Percentiles rank a stretch among this genome's conserved stretches.
phyloP scores from a whole-genome alignment of 2,888 invertebrate genomes.

The Apodemia duryi region DNA sequence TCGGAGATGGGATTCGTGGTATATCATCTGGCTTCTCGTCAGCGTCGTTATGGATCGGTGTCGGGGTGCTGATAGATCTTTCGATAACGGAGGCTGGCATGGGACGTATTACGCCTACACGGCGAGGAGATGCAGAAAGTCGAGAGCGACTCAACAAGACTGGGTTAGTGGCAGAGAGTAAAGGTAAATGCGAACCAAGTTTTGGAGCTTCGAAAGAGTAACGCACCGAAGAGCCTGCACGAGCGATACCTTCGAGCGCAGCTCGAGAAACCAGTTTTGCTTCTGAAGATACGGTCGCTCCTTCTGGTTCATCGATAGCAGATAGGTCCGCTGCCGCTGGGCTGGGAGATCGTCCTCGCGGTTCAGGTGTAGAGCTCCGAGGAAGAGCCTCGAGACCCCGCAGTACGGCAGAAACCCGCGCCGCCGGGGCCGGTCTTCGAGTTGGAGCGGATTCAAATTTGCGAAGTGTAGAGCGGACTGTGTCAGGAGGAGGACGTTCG shows the following conservation, averaged over 20 bases:
- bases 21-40: conserved; percentile 36
- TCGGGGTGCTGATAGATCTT: conserved; percentile 30
- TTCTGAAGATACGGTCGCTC: conserved; percentile 40
- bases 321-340: conserved; percentile 41
- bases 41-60: conserved; percentile 29
- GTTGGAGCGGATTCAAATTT: conserved; percentile 88
- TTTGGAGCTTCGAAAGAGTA: conserved; percentile 76
- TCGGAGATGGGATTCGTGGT: conserved; percentile 36
- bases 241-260: conserved; percentile 83
- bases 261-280: conserved; percentile 73
- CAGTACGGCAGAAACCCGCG: conserved; percentile 67
- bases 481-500: conserved; percentile 92
- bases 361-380: conserved; percentile 57
- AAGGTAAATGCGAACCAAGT: conserved; percentile 54
- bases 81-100: conserved; percentile 51
- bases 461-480: conserved; percentile 90
- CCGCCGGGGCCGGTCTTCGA: conserved; percentile 70
- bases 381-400: conserved; percentile 53
- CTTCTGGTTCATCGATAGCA: conserved; percentile 42
- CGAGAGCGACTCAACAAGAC: conserved; percentile 57
- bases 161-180: conserved; percentile 59
- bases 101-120: conserved; percentile 79
- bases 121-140: conserved; percentile 52
- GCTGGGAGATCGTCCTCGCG: conserved; percentile 42
- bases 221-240: conserved; percentile 83